These are phyloP conservation scores for Arnoldichthys spilopterus DNA, from an alignment of 2,797 vertebrate species.

Conservation along the genomic window DNA sequence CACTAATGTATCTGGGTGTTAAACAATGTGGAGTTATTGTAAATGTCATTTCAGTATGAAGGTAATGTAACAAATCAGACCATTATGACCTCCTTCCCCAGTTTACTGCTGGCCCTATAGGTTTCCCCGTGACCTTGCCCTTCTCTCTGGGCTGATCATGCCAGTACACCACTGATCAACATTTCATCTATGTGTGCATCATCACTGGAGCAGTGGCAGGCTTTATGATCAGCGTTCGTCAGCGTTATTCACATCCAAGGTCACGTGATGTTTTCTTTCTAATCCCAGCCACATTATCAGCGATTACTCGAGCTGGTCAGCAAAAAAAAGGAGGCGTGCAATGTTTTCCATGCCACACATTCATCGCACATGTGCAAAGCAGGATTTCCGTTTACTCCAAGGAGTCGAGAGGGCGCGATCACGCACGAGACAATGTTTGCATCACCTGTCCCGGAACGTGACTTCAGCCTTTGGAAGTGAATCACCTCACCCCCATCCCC, in stretches of 20 bases:
- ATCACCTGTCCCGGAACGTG: slow-evolving; percentile 78
- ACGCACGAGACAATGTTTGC: slow-evolving; percentile 42
- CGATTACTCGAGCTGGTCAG: not conserved
- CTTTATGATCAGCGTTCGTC: too few relatives aligned
- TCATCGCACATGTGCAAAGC: slow-evolving; percentile 32
- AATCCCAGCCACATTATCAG: not conserved
- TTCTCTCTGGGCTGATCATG: too few relatives aligned
- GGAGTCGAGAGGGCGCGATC: slow-evolving; percentile 45
- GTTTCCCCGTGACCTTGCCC: too few relatives aligned
- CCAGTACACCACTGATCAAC: not conserved
- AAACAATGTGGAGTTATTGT: too few relatives aligned
- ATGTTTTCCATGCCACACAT: slow-evolving; percentile 21
- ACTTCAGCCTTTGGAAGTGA: slow-evolving; percentile 69
- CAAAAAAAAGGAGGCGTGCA: not conserved
- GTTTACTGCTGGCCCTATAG: too few relatives aligned
- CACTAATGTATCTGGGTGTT: too few relatives aligned
- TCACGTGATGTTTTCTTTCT: slow-evolving; percentile 6
- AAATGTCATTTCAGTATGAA: too few relatives aligned
- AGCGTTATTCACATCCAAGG: slow-evolving; percentile 12
- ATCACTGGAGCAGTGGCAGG: not conserved
- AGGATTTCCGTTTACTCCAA: slow-evolving; percentile 12
- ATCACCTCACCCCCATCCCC: too few relatives aligned
- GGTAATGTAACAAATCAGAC: too few relatives aligned
- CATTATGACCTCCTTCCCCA: too few relatives aligned
- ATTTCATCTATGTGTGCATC: not conserved